Percentiles rank a stretch among this genome's conserved stretches.
phyloP scores from a whole-genome alignment of 1,140 invertebrate genomes.

The Zaprionus inermis region DNA sequence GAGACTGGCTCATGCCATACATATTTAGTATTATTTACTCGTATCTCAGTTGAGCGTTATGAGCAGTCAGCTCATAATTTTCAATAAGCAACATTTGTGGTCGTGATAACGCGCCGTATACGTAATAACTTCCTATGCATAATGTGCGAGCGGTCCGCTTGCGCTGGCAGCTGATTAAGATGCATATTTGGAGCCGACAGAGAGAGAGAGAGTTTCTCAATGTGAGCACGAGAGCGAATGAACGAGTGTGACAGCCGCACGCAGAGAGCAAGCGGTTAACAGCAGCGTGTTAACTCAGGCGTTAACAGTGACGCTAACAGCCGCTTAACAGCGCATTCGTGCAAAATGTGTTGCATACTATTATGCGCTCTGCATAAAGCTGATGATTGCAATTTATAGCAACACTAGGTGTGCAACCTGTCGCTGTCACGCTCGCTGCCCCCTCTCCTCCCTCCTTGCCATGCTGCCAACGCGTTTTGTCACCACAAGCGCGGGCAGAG shows the following conservation, averaged over 20 bases:
- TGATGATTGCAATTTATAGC: slow-evolving; percentile 57
- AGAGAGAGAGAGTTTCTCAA: background rate
- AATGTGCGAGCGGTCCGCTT: background rate
- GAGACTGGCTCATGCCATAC: background rate
- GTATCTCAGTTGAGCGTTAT: slow-evolving; percentile 36
- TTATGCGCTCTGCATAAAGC: slow-evolving; percentile 2
- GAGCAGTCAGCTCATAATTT: slow-evolving; percentile 59
- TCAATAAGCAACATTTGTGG: slow-evolving; percentile 60
- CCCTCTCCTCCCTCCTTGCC: background rate
- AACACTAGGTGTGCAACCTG: slow-evolving; percentile 12
- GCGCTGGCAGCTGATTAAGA: slow-evolving; percentile 35
- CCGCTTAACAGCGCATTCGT: slow-evolving; percentile 20
- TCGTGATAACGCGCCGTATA: slow-evolving; percentile 66
- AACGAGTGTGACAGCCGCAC: slow-evolving; percentile 6
- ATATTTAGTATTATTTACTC: slow-evolving; percentile 26
- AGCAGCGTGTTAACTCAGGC: slow-evolving; percentile 21
- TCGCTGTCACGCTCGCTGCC: background rate
- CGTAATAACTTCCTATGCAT: slow-evolving; percentile 62
- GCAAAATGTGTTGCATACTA: slow-evolving; percentile 15
- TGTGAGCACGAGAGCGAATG: background rate
- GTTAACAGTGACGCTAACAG: slow-evolving; percentile 16
- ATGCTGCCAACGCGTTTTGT: slow-evolving; percentile 7
- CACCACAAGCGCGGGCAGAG: slow-evolving; percentile 2
- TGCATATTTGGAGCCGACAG: slow-evolving; percentile 49
- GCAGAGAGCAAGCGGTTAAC: slow-evolving; percentile 11